Evolutionary conservation across 2,797 vertebrate genomes (phyloP).

Genomic region (Esox masquinongy): DNA sequence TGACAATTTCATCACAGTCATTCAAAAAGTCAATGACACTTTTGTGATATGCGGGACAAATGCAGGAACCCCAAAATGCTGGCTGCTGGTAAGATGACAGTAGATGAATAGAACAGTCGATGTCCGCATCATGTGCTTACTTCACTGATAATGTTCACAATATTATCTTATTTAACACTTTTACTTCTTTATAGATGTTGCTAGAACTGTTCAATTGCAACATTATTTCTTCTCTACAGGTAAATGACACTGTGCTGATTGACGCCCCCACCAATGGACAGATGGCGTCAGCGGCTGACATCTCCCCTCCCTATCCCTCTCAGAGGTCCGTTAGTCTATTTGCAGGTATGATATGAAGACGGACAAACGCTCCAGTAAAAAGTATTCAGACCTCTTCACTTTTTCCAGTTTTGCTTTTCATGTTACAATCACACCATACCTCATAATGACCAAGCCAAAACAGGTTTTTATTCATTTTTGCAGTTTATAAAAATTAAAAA

Average conservation of each 20-base stretch:
- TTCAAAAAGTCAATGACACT: slow-evolving; percentile 79
- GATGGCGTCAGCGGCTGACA: slow-evolving; percentile 65
- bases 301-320: slow-evolving; percentile 74
- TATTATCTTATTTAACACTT: too few relatives aligned
- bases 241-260: slow-evolving; percentile 71
- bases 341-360: slow-evolving; percentile 66
- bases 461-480: too few relatives aligned
- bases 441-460: too few relatives aligned
- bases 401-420: neutral
- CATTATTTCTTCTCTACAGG: slow-evolving; percentile 55
- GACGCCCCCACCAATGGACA: slow-evolving; percentile 62
- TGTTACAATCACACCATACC: too few relatives aligned
- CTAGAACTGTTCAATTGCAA: slow-evolving; percentile 11
- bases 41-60: slow-evolving; percentile 80
- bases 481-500: too few relatives aligned
- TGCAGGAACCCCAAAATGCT: slow-evolving; percentile 79
- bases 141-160: neutral
- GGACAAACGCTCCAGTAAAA: neutral
- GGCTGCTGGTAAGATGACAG: slow-evolving; percentile 76
- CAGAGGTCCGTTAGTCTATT: slow-evolving; percentile 75
- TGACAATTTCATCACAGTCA: slow-evolving; percentile 82
- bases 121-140: neutral
- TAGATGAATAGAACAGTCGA: neutral
- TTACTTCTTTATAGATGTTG: neutral
- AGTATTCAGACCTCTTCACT: neutral